Evolutionary conservation across 2,797 vertebrate species (phyloP), one percentile per base, ranked within the genome.

Genomic region (Phrynocephalus forsythii): DNA sequence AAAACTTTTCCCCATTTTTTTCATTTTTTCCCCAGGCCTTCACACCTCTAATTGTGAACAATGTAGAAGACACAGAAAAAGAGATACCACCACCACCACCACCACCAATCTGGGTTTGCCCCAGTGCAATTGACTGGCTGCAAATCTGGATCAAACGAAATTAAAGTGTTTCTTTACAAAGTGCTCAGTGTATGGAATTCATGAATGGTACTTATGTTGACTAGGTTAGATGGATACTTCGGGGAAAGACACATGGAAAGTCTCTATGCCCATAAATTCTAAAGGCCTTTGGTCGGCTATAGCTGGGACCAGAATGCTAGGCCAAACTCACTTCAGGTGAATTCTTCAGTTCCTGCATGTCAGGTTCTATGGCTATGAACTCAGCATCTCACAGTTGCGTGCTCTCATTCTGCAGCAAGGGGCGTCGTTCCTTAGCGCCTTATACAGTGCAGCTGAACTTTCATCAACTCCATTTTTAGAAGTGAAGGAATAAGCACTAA

Each of bases 381-480:
- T 56, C 79, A 66, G 11, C 38, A 67, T 72, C 71, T 75, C 77
- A 63, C 22, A 71, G 50, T 60, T 79, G 28, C 26, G 44, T 44
- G 79, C 22, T 79, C 50, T 81, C 0, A 83, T 15, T 8, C 13
- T 48, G 80, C 0, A 26, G 3, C 3, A 90, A 30, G 2, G 86
- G 89, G 11, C 13, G 3, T 72, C 50, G 67, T 60, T 85, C 44
- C 28, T 80, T 79, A 33, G 38, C 87, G 66, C 22, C 56, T 66
- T 52, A 26, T 66, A 0, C n/a, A 50, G 50, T 80, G 11, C 75
- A 75, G 68, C 76, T 30, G 28, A 63, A 68, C 63, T 79, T 76
- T 84, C 33, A 84, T 63, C 67, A 48, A 38, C 63, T 82, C 44
- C 38, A 4, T 77, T 82, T 88, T 77, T 30, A 88, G 63, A 86